phyloP scores from a whole-genome alignment of 2,113 vertebrate genomes.

The Pantherophis guttatus region DNA sequence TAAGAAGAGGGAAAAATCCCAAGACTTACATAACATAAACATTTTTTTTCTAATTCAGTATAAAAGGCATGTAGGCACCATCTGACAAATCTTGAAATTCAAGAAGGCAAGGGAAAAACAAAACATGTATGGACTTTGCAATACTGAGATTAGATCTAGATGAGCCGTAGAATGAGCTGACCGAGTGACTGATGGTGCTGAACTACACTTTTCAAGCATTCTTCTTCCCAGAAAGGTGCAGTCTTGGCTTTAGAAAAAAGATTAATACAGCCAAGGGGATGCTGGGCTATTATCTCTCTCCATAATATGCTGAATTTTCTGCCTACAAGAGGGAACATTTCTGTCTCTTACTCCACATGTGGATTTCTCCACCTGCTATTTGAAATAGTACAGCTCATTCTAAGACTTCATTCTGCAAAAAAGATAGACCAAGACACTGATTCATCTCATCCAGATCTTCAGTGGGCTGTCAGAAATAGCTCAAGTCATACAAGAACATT shows the following conservation, averaged over 20 bases:
- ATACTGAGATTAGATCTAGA: not conserved
- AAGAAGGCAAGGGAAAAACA: not conserved
- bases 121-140: not conserved
- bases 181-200: not conserved
- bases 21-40: not conserved
- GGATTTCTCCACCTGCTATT: not conserved
- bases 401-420: not conserved
- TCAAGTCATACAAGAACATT: slow-evolving; percentile 38
- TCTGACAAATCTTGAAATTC: slow-evolving; percentile 26
- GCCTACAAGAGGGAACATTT: not conserved
- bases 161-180: not conserved
- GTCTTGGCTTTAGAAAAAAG: not conserved
- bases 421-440: not conserved
- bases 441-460: slow-evolving; percentile 1
- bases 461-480: slow-evolving; percentile 21
- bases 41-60: slow-evolving; percentile 13
- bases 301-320: not conserved
- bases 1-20: not conserved
- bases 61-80: slow-evolving; percentile 17
- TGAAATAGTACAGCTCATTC: not conserved
- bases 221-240: too few species aligned
- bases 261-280: not conserved
- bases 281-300: not conserved
- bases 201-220: not conserved
- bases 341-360: not conserved